Evolutionary conservation across 2,797 vertebrate species (phyloP), one percentile per base, ranked within the genome.

Genomic region (Arvicola amphibius): DNA sequence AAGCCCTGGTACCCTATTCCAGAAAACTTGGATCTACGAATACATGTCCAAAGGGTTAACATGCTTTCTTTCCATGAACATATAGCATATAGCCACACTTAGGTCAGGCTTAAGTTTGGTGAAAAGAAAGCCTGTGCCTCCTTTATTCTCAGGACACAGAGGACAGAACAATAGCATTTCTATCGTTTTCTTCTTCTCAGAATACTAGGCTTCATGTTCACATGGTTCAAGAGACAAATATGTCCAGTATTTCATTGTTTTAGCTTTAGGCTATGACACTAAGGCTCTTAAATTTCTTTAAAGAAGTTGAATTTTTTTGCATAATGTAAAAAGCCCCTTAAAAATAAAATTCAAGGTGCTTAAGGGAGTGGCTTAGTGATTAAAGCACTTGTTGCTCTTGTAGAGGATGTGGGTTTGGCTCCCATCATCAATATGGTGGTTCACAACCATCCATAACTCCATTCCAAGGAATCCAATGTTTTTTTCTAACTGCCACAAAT

Each of bases 321-420:
- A 65, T 23, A 59, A 69, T 29, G 46, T 56, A 29, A 59, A 61
- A 69, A 84, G 2, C 16, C 29, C 40, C 59, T 89, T 84, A 86
- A 88, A 95, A 92, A 86, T 40, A 94, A 81, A 87, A 65, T 74
- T n/a, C 17, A 51, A 85, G 27, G 80, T 32, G 14, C 37, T 43
- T 0, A 53, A 27, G 32, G 40, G 16, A 40, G 12, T 65, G n/a
- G 16, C 2, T 32, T 59, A 63, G 27, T 0, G 56, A 85, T 46
- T 32, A 12, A 67, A 67, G 11, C 43, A 23, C 11, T 85, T n/a
- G 17, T 48, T 85, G 43, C 43, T 48, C 32, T 67, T 67, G 32
- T 19, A 67, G 61, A n/a, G 19, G 17, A 19, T n/a, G 32, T 67
- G 19, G 19, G 12, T 67, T 48, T 23, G 43, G 43, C 63, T 48